Conservation (phyloP, 2,888 invertebrate genomes). For the Apocheima hispidaria region DNA sequence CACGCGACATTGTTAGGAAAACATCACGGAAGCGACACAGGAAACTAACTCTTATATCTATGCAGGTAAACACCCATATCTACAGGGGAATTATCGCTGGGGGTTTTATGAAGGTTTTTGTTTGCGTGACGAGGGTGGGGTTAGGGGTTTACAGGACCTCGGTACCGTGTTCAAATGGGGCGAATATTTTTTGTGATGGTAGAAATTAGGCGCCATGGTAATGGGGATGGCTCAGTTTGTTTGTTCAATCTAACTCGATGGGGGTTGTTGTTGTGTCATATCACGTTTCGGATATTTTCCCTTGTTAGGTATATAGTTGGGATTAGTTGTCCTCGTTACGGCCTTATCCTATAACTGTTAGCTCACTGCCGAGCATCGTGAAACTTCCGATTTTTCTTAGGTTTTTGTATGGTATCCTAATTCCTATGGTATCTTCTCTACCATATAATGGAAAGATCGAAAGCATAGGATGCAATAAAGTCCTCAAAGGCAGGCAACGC, state of each 20-base stretch:
- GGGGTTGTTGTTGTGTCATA: not conserved
- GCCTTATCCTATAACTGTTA: not conserved
- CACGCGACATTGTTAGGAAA: constrained; percentile 42
- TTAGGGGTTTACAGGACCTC: constrained; percentile 22
- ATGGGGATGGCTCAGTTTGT: constrained; percentile 15
- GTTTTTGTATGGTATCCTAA: no score
- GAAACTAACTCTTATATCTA: constrained; percentile 34
- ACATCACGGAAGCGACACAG: constrained; percentile 21
- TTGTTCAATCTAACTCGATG: constrained; percentile 12
- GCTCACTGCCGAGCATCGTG: not conserved
- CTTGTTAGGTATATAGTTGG: not conserved
- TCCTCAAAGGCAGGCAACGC: no score
- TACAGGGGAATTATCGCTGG: constrained; percentile 1
- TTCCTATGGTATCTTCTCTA: no score
- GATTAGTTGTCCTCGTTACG: not conserved
- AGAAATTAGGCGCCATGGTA: constrained; percentile 33
- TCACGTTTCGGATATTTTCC: not conserved
- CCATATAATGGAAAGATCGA: no score
- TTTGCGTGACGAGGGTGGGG: constrained; percentile 23
- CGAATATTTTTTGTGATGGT: constrained; percentile 20
- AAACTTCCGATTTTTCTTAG: no score
- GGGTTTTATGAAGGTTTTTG: constrained; percentile 18
- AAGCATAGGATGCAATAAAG: no score
- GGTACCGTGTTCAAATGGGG: constrained; percentile 12
- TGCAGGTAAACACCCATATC: constrained; percentile 16